Evolutionary conservation across 2,797 vertebrate species (phyloP).

Genomic region (Thripadectes ignobilis): DNA sequence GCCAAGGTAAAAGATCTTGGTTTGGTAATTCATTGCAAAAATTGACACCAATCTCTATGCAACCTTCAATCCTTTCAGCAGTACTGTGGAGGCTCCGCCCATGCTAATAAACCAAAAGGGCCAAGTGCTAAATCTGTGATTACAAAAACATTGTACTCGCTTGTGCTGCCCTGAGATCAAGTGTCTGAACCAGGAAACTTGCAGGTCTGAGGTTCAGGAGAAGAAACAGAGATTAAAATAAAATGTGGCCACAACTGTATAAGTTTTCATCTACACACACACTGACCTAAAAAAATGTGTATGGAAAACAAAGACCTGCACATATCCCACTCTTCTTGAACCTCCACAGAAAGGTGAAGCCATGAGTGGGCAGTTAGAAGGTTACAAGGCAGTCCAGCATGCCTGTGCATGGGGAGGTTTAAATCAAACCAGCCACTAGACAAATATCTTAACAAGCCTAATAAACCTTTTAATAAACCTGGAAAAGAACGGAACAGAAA

Average conservation of each 20-base stretch:
- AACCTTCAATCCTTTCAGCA: not conserved
- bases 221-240: not conserved
- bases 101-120: not conserved
- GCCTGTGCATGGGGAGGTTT: not conserved
- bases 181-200: not conserved
- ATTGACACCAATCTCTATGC: not conserved
- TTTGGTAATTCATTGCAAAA: not conserved
- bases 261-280: not conserved
- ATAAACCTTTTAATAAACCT: not conserved
- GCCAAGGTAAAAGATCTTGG: not conserved
- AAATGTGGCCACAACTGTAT: not conserved
- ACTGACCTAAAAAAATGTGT: not conserved
- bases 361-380: accelerated
- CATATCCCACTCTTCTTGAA: not conserved
- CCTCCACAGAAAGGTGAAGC: not conserved
- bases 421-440: not conserved
- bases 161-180: not conserved
- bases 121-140: not conserved
- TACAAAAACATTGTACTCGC: accelerated
- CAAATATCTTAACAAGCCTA: not conserved
- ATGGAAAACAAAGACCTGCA: not conserved
- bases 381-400: not conserved
- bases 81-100: not conserved
- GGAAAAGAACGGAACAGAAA: not conserved
- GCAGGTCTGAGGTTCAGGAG: not conserved